These are phyloP conservation scores for Netelia melanura DNA, from an alignment of 2,888 invertebrate species.

Conservation along the genomic window DNA sequence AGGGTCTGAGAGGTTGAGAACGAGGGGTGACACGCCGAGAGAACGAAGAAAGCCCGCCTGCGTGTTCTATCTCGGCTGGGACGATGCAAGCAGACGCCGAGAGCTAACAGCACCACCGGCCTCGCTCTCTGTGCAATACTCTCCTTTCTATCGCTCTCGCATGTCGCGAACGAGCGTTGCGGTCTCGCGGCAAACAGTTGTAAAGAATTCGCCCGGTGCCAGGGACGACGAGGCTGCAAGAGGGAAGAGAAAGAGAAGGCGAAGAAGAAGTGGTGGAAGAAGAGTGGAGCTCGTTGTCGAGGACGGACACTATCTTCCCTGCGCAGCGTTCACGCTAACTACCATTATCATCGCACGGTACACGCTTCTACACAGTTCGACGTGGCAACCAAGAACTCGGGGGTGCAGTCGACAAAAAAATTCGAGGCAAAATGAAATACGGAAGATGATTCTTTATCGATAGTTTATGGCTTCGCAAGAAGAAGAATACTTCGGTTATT, in stretches of 20 bases:
- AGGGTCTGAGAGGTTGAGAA: slow-evolving; percentile 25
- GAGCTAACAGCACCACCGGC: slow-evolving; percentile 63
- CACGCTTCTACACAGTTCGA: slow-evolving; percentile 11
- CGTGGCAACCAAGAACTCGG: not conserved
- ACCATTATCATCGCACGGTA: slow-evolving; percentile 77
- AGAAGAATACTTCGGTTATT: not conserved
- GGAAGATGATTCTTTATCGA: slow-evolving; percentile 13
- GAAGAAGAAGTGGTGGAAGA: slow-evolving; percentile 7
- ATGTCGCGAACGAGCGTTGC: not conserved
- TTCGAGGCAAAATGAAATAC: not conserved
- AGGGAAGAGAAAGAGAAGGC: slow-evolving; percentile 29
- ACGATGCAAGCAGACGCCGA: slow-evolving; percentile 75
- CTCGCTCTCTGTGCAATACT: not conserved
- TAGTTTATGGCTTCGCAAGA: not conserved
- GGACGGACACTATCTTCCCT: slow-evolving; percentile 78
- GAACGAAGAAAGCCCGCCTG: slow-evolving; percentile 56
- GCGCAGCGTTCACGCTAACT: slow-evolving; percentile 77
- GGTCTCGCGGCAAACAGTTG: slow-evolving; percentile 78
- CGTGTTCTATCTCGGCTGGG: slow-evolving; percentile 81
- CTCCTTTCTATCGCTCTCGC: not conserved
- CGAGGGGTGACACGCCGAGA: slow-evolving; percentile 15
- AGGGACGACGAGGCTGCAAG: slow-evolving; percentile 58
- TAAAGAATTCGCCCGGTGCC: slow-evolving; percentile 79
- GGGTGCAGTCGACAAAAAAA: not conserved
- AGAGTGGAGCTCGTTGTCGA: slow-evolving; percentile 62